Evolutionary conservation across 2,113 vertebrate genomes (phyloP), one percentile per base, ranked within the genome.

Genomic region (Pelvicachromis taeniatus): DNA sequence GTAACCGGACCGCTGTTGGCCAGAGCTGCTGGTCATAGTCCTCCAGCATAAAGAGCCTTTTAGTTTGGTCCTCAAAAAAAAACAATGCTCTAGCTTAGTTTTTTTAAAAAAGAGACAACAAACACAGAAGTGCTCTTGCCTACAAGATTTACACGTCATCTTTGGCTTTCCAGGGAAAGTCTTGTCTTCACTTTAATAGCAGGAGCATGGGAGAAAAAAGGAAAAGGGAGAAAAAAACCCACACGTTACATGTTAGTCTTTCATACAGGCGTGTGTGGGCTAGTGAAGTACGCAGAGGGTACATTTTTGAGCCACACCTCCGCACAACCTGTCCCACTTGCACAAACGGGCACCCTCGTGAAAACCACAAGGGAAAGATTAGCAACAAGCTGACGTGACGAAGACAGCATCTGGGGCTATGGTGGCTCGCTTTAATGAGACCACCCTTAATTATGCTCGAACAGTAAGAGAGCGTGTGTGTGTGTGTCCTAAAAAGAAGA

Each of bases 311-410:
- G 26, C 53, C 80, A 81, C 87, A 68, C 59, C 63, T 81, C 54
- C 0, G 4, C 26, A 5, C 80, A 86, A 79, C 70, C 80, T 61
- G 42, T 61, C 61, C 56, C 35, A 23, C 31, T 85, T 80, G 56
- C 45, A 82, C 53, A 89, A 82, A 48, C 2, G 1, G 82, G 80
- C 78, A 33, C 53, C 91, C 94, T 90, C 84, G 93, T 95, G 94
- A 88, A 94, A 91, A 93, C 82, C 95, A 94, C 95, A 93, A 94
- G 94, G 83, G 93, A 94, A 85, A 92, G 95, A 95, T 95, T 95
- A 96, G 77, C 35, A 8, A 12, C 9, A 31, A 12, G 84, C 16
- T 61, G 87, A 89, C 5, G 75, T 90, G 87, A 79, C 4, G 1
- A 68, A 54, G 56, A 65, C 45, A 42, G 83, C 42, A 11, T 12